phyloP scores from a whole-genome alignment of 2,888 invertebrate genomes.

The Cheilosia scutellata region DNA sequence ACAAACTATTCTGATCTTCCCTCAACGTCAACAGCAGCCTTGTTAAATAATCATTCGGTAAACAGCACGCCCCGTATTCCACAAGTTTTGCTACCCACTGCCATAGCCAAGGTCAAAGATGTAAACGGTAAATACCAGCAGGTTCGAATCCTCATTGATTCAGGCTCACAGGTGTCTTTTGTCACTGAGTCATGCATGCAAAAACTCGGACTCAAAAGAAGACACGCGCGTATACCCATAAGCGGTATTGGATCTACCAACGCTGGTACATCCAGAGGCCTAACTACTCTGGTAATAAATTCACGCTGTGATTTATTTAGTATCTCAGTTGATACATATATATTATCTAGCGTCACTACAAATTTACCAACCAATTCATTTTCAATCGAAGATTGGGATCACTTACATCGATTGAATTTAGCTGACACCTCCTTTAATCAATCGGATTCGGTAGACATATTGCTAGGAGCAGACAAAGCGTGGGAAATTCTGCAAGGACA shows the following conservation, averaged over 20 bases:
- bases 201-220: background rate
- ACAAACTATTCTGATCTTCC: background rate
- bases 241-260: background rate
- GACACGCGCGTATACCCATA: too few relatives aligned
- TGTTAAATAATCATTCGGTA: constrained; percentile 1
- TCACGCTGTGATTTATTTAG: too few relatives aligned
- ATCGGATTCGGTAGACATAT: too few relatives aligned
- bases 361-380: background rate
- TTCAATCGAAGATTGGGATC: background rate
- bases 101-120: background rate
- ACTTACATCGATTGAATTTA: too few relatives aligned
- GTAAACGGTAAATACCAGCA: background rate
- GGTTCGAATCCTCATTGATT: background rate
- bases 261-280: constrained; percentile 1
- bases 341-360: constrained; percentile 6
- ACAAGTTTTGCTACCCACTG: constrained; percentile 10
- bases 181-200: too few relatives aligned
- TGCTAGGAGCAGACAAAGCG: too few relatives aligned
- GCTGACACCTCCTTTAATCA: too few relatives aligned
- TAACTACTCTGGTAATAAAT: background rate
- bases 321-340: background rate
- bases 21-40: background rate
- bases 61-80: background rate
- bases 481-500: too few relatives aligned
- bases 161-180: too few relatives aligned